Evolutionary conservation across 2,888 invertebrate genomes (phyloP).

Genomic region (Alitta virens): DNA sequence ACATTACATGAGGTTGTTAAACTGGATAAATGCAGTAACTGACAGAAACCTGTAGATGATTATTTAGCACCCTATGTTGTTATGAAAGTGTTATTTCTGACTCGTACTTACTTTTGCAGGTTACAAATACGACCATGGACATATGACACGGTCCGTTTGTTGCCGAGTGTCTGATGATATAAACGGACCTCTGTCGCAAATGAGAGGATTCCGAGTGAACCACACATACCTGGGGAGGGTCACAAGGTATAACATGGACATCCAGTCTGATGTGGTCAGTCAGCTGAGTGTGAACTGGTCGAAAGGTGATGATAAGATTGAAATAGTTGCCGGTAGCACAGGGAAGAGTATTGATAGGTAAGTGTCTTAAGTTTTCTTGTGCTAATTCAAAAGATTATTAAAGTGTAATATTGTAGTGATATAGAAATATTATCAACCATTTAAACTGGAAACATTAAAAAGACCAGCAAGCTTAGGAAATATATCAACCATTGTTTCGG

Average conservation of each 20-base stretch:
- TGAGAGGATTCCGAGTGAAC: constrained; percentile 33
- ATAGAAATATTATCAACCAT: too few relatives aligned
- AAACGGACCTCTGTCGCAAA: constrained; percentile 32
- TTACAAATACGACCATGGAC: constrained; percentile 43
- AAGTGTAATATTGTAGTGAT: too few relatives aligned
- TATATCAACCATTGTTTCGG: too few relatives aligned
- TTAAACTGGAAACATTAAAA: too few relatives aligned
- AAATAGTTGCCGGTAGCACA: constrained; percentile 36
- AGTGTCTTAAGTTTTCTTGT: constrained; percentile 15
- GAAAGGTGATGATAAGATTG: constrained; percentile 37
- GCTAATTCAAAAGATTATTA: too few relatives aligned
- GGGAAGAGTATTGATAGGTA: constrained; percentile 39
- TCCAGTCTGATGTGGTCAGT: constrained; percentile 12
- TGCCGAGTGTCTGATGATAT: constrained; percentile 44
- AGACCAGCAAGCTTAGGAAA: too few relatives aligned
- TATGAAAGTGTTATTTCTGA: too few relatives aligned
- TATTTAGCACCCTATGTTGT: too few relatives aligned
- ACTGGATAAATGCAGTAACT: too few relatives aligned
- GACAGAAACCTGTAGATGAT: too few relatives aligned
- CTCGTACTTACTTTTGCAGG: constrained; percentile 30
- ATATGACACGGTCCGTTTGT: constrained; percentile 44
- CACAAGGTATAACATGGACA: constrained; percentile 14
- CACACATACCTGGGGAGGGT: constrained; percentile 35
- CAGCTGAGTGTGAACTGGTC: constrained; percentile 42
- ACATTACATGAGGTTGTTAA: too few relatives aligned